A percentile compares a stretch with the other conserved stretches of the same genome.
phyloP scores from a whole-genome alignment of 30 jellyfish, hydroid and myxozoan species.

The Aurelia aurita region DNA sequence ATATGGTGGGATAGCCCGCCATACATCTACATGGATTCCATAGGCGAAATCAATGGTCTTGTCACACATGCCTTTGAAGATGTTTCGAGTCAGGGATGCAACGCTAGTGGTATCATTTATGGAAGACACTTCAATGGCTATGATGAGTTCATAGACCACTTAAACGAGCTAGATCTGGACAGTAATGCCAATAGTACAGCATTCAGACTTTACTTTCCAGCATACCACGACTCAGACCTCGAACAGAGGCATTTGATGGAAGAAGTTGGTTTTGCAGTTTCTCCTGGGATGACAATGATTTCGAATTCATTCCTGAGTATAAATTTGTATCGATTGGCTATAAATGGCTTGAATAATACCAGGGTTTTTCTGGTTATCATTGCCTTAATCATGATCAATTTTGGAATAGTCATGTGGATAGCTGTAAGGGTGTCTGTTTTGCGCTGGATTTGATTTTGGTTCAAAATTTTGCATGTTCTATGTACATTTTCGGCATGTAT shows the following conservation, averaged over 20 bases:
- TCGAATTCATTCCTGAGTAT: conserved; percentile 25
- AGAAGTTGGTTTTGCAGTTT: conserved; percentile 30
- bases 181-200: not conserved
- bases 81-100: not conserved
- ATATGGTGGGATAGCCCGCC: conserved; percentile 65
- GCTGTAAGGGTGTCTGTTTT: conserved; percentile 12
- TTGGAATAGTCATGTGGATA: conserved; percentile 49
- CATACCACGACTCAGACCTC: conserved; percentile 21
- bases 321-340: conserved; percentile 29
- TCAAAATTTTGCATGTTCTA: no score
- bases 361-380: not conserved
- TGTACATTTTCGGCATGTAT: no score
- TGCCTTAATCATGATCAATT: conserved; percentile 5
- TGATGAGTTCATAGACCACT: conserved; percentile 21
- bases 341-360: conserved; percentile 27
- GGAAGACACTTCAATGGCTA: conserved; percentile 10
- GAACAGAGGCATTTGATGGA: not conserved
- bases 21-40: conserved; percentile 3
- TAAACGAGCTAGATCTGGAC: not conserved
- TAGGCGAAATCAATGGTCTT: not conserved
- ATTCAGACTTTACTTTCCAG: conserved; percentile 39
- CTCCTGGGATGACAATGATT: conserved; percentile 64
- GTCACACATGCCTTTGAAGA: not conserved
- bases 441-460: not conserved
- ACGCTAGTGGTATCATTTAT: not conserved